Base-by-base conservation (phyloP, 1,140 invertebrate genomes). In the Holotrichia oblita region DNA sequence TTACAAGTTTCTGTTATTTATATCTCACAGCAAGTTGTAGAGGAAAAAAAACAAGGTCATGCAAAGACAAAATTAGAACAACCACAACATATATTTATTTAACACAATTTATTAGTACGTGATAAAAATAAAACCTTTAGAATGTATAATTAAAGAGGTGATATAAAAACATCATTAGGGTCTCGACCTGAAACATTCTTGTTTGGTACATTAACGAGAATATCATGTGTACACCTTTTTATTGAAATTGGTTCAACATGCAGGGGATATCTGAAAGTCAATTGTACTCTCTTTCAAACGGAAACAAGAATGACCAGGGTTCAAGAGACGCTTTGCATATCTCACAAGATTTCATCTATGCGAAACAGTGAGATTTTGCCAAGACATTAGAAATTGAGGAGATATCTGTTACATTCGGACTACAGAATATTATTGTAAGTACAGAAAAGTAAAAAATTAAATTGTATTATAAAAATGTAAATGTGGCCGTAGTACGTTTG, bases 101-200 rank as follows among this genome's bases (percentile, higher is more conserved):
- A 80, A 78, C 77, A 78, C 76, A 80, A 76, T 80, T 80, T 80
- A 80, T 80, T 80, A 78, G 77, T 76, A 78, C 48, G 79, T 80
- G 79, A 78, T 80, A 73, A 78, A 78, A 80, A 75, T 78, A 78
- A 78, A 76, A 80, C 76, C 55, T 77, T 80, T 61, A 79, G 40
- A 76, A 73, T 74, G 24, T 73, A 80, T 22, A 80, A 80, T 77
- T 48, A 77, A 59, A 73, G 59, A 64, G 22, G 27, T 4, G 42
- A 73, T 77, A 80, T 73, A 80, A 75, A 77, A 42, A 20, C 61
- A 76, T 76, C 73, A 64, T 76, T 41, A 40, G 41, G 73, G 75
- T 79, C 74, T 76, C 79, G 40, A 24, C 77, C 79, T 80, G 78
- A 73, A 69, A 48, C 77, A 80, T 73, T 80, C 79, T 80, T 80